phyloP scores from a whole-genome alignment of 2,113 vertebrate species.

The Myotis yumanensis region DNA sequence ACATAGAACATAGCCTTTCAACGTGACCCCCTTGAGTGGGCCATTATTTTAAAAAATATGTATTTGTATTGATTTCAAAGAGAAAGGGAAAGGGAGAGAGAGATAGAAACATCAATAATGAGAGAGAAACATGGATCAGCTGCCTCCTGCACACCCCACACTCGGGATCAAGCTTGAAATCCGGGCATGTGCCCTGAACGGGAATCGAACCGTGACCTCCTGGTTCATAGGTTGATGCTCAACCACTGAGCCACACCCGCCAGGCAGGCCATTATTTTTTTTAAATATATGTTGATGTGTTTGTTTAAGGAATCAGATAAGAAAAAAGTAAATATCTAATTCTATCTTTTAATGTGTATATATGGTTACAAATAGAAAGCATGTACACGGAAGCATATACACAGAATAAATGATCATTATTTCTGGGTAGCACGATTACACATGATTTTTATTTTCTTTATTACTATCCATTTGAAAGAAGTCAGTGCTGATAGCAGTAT shows the following conservation, averaged over 20 bases:
- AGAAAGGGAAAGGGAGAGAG: too few species aligned
- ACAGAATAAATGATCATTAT: neutral
- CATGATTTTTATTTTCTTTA: neutral
- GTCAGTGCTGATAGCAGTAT: neutral
- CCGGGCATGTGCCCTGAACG: too few species aligned
- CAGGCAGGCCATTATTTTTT: neutral
- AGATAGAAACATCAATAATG: too few species aligned
- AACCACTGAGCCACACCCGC: too few species aligned
- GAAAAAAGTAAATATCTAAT: neutral
- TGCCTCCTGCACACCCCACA: too few species aligned
- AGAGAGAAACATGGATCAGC: too few species aligned
- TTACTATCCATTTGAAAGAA: constrained; percentile 22
- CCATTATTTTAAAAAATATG: neutral
- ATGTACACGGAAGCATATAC: neutral
- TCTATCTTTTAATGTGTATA: neutral
- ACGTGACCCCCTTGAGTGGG: neutral
- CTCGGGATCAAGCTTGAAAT: too few species aligned
- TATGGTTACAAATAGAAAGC: neutral
- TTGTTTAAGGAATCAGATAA: constrained; percentile 10
- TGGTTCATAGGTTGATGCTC: too few species aligned
- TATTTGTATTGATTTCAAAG: too few species aligned
- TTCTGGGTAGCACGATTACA: neutral
- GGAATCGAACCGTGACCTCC: too few species aligned
- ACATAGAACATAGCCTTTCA: neutral
- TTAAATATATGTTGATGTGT: neutral